Evolutionary conservation across 2,797 vertebrate species (phyloP).

Genomic region (Micropoecilia bifurca): DNA sequence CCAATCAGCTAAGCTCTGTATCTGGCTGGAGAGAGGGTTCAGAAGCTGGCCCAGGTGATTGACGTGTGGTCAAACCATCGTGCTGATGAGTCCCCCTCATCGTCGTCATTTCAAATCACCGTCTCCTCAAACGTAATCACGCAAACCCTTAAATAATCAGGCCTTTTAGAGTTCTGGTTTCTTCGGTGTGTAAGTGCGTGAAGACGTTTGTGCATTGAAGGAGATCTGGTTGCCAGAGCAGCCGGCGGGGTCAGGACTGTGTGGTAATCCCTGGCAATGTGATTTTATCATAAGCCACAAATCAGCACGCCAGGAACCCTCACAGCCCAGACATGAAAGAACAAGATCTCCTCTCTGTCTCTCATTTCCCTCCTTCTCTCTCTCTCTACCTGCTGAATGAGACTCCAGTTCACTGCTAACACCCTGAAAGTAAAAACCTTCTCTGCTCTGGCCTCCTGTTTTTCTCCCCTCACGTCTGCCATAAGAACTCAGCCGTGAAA

Average conservation of each 20-base stretch:
- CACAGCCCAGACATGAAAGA: slow-evolving; percentile 92
- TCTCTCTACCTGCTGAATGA: slow-evolving; percentile 7
- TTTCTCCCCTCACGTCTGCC: slow-evolving; percentile 13
- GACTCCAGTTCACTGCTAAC: slow-evolving; percentile 17
- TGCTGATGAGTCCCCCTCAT: slow-evolving; percentile 31
- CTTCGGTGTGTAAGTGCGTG: slow-evolving; percentile 4
- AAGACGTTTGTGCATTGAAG: slow-evolving; percentile 35
- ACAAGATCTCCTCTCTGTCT: slow-evolving; percentile 48
- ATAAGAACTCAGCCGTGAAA: slow-evolving; percentile 29
- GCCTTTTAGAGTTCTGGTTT: slow-evolving; percentile 52
- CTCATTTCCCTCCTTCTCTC: not conserved
- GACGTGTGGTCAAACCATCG: not conserved
- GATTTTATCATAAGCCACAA: slow-evolving; percentile 99
- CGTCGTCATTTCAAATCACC: slow-evolving; percentile 9
- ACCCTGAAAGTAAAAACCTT: slow-evolving; percentile 25
- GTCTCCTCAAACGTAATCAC: slow-evolving; percentile 53
- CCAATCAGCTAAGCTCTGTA: slow-evolving; percentile 99
- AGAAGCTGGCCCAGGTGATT: slow-evolving; percentile 52
- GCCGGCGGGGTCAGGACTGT: slow-evolving; percentile 88
- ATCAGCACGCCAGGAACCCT: slow-evolving; percentile 99
- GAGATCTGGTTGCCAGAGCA: slow-evolving; percentile 80
- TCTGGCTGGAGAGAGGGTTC: slow-evolving; percentile 89
- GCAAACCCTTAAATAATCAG: slow-evolving; percentile 53
- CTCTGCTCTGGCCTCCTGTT: slow-evolving; percentile 13
- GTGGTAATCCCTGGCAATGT: slow-evolving; percentile 99